Conservation (phyloP, 2,888 invertebrate genomes). For the Ectropis crepuscularia region DNA sequence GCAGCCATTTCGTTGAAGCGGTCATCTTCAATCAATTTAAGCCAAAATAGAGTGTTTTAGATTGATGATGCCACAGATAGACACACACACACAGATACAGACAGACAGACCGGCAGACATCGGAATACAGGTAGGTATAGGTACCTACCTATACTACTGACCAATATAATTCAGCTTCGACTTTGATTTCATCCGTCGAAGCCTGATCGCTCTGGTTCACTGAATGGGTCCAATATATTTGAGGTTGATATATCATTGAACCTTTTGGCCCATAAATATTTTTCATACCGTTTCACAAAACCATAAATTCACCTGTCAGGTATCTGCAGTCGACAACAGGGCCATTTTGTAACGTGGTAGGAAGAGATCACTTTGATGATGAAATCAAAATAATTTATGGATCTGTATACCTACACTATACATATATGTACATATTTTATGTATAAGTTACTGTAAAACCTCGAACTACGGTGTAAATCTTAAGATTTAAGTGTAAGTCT, state of each 20-base stretch:
- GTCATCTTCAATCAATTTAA: too few relatives aligned
- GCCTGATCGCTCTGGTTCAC: slow-evolving; percentile 5
- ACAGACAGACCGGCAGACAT: too few relatives aligned
- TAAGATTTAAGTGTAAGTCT: too few relatives aligned
- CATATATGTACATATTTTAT: too few relatives aligned
- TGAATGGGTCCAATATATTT: slow-evolving; percentile 18
- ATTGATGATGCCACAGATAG: too few relatives aligned
- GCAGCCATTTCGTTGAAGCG: too few relatives aligned
- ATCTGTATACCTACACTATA: too few relatives aligned
- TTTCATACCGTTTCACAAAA: slow-evolving; percentile 31
- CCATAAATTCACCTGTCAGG: slow-evolving; percentile 30
- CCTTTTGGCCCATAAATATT: slow-evolving; percentile 33
- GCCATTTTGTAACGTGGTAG: slow-evolving; percentile 25
- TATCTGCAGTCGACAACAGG: slow-evolving; percentile 27
- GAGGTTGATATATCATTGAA: slow-evolving; percentile 23
- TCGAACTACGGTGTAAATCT: too few relatives aligned
- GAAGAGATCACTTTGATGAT: slow-evolving; percentile 16
- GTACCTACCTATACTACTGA: background rate
- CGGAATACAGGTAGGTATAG: background rate
- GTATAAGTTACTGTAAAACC: too few relatives aligned
- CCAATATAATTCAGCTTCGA: background rate
- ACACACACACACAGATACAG: too few relatives aligned
- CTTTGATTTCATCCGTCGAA: slow-evolving; percentile 14
- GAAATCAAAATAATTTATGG: slow-evolving; percentile 25
- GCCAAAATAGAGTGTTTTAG: too few relatives aligned